Evolutionary conservation across 2,113 vertebrate genomes (phyloP).

Genomic region (Bucco capensis): DNA sequence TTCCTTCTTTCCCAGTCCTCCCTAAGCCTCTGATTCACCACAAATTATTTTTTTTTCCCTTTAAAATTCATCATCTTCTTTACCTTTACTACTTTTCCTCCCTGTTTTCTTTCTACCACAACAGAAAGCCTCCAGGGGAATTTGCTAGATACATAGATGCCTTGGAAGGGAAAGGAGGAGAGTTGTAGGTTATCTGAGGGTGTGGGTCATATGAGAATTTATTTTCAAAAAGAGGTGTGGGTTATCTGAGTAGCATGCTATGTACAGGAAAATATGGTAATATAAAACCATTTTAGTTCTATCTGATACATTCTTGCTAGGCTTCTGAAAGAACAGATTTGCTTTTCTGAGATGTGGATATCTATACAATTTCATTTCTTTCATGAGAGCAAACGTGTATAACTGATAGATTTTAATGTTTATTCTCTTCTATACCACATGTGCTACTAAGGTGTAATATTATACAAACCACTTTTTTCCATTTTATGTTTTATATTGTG

Average conservation of each 20-base stretch:
- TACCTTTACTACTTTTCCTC: neutral
- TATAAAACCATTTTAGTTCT: conserved; percentile 13
- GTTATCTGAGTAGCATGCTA: conserved; percentile 10
- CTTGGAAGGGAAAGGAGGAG: neutral
- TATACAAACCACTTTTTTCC: neutral
- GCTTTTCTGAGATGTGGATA: neutral
- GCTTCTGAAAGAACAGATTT: neutral
- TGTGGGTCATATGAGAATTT: conserved; percentile 10
- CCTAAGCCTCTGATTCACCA: neutral
- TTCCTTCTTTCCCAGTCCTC: neutral
- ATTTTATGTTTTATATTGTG: neutral
- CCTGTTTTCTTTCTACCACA: neutral
- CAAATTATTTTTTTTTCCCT: neutral
- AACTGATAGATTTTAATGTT: neutral
- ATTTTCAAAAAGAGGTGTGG: neutral
- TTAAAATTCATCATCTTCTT: neutral
- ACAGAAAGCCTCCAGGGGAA: conserved; percentile 1
- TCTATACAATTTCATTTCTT: neutral
- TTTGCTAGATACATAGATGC: neutral
- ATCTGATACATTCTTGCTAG: conserved; percentile 7
- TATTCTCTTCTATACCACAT: neutral
- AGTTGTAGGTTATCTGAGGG: conserved; percentile 22
- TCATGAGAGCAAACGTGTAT: neutral
- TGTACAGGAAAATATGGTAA: neutral
- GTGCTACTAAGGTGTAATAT: neutral